Evolutionary conservation across 1,140 invertebrate genomes (phyloP), one percentile per base, ranked within the genome.

Genomic region (Rhopalosiphum padi): DNA sequence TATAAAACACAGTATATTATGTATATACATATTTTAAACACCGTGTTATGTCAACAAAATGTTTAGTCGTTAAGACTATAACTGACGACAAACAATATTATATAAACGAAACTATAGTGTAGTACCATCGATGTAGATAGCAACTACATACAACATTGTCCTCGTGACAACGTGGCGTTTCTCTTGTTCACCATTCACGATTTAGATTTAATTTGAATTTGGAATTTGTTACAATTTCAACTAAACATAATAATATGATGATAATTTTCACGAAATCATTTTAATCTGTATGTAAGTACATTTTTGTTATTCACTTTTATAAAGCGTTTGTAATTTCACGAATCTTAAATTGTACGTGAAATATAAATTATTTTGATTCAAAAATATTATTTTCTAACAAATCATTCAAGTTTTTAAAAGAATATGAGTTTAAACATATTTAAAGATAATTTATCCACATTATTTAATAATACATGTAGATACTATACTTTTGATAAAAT

Each of bases 21-120:
- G 15, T 77, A 77, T 77, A 68, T 60, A 30, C 35, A 41, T 41
- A 83, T 83, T 41, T 37, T 83, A 41, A 83, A 83, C n/a, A 37
- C 41, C 37, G 37, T 83, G n/a, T 35, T 83, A 22, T 41, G 82
- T 83, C 82, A 83, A 83, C 35, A 83, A 83, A 83, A 83, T 83
- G 82, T 83, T 83, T 83, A 83, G 82, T 83, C 60, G 60, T 77
- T 77, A 77, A n/a, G 60, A 77, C 30, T 77, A 77, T n/a, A 77
- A 77, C 60, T 77, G 60, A 77, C 15, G 60, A 77, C 60, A 77
- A 77, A 77, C 60, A n/a, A 77, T n/a, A 77, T 77, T 68, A 68
- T 68, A 77, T 77, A 77, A 77, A 68, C 60, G 60, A 68, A 68
- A 77, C n/a, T 77, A 15, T 77, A 77, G 15, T 35, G 60, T 77